Evolutionary conservation across 2,888 invertebrate genomes (phyloP), one percentile per base, ranked within the genome.

Genomic region (Acholoe squamosa): DNA sequence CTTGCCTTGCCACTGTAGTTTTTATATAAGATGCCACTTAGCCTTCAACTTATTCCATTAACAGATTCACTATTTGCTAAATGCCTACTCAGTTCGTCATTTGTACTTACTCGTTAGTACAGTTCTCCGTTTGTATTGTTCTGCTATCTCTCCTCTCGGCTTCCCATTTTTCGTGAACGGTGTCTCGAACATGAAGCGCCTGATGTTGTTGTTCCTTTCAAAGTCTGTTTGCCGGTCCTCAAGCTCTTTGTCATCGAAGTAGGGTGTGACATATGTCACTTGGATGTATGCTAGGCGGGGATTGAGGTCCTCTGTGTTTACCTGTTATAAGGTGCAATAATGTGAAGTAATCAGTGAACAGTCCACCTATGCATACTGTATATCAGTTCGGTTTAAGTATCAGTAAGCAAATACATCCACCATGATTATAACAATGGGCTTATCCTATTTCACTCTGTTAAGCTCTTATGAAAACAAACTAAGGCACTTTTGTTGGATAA

Each of bases 261-360:
- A 98, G 0, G 99, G 98, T 14, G 97, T 97, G n/a, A 99, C 98
- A 96, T 98, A 98, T 0, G 99, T 99, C 90, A 99, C 98, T 97
- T 99, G 99, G 94, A 99, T 98, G 95, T 98, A 98, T 0, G 98
- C 98, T 91, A 97, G 96, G 95, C 98, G 98, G 61, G 97, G 96
- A 96, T 99, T 98, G 91, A 99, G 96, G 89, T 98, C 97, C 84
- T 96, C 97, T 25, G 97, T 97, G 93, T 97, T 97, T 84, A 98
- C 97, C 96, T 96, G n/a, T n/a, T n/a, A 93, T n/a, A 92, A 43
- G 25, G 71, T 3, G 19, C 31, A 34, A 43, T 19, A 31, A 90
- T 54, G 51, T 71, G 71, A 71, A 22, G 14, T 25, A 31, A 56
- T 43, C 43, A 43, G 43, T 43, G 43, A 43, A 43, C 10, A 19